Conservation (phyloP, 2,888 invertebrate genomes). For the Psylliodes chrysocephalus region DNA sequence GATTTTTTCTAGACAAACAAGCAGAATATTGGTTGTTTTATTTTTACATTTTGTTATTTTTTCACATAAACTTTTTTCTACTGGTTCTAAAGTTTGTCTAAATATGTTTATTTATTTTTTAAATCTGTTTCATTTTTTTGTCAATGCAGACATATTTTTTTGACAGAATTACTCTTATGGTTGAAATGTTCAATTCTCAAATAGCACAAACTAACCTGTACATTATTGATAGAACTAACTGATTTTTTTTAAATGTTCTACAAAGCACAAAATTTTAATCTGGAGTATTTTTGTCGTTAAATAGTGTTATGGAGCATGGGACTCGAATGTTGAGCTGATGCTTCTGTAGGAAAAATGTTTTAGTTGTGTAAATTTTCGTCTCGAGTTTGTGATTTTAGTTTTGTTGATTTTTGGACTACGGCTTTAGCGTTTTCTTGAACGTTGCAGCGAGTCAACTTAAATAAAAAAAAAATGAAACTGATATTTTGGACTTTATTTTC, state of each 20-base stretch:
- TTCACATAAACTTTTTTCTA: too few relatives aligned
- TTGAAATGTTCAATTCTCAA: not conserved
- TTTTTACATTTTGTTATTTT: too few relatives aligned
- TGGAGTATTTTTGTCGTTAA: not conserved
- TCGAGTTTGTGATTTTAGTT: conserved; percentile 34
- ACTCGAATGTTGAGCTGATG: conserved; percentile 7
- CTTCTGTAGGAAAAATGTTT: conserved; percentile 5
- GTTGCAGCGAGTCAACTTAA: conserved; percentile 8
- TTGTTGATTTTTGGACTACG: conserved; percentile 23
- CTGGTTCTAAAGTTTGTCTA: too few relatives aligned
- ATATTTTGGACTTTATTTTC: conserved; percentile 52
- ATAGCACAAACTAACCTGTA: not conserved
- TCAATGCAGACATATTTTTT: not conserved
- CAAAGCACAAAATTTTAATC: conserved; percentile 1
- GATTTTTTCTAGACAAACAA: too few relatives aligned
- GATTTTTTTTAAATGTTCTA: not conserved
- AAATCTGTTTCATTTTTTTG: not conserved
- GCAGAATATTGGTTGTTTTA: too few relatives aligned
- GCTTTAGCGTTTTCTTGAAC: conserved; percentile 9
- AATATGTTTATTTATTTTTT: not conserved
- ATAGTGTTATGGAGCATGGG: not conserved
- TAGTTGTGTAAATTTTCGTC: conserved; percentile 17
- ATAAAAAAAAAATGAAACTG: conserved; percentile 36
- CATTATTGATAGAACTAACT: not conserved
- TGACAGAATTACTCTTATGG: not conserved